phyloP scores from a whole-genome alignment of 2,113 vertebrate species.

The Equus przewalskii region DNA sequence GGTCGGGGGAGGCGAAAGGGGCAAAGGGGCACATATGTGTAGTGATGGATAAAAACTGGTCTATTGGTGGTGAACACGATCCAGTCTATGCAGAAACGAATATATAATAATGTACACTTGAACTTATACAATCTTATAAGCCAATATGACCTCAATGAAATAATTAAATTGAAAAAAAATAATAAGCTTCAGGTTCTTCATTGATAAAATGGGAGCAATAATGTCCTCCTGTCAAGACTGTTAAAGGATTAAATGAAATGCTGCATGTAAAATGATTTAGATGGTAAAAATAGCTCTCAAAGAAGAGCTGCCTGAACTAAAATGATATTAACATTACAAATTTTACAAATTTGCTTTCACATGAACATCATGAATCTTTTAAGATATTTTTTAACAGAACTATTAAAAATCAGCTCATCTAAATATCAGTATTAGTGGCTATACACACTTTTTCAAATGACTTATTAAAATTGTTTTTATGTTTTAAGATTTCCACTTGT shows the following conservation, averaged over 20 bases:
- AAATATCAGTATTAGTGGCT: not conserved
- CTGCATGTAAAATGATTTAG: slow-evolving; percentile 1
- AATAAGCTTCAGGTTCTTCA: not conserved
- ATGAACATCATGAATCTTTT: not conserved
- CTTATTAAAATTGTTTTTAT: not conserved
- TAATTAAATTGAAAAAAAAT: no score
- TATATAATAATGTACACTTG: no score
- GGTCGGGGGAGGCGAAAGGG: no score
- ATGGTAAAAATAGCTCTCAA: slow-evolving; percentile 11
- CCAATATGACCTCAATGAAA: no score
- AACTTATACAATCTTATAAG: no score
- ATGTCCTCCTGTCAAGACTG: not conserved
- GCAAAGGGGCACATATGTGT: no score
- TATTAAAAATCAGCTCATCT: not conserved
- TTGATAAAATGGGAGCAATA: not conserved
- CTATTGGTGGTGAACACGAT: no score
- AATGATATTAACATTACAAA: not conserved
- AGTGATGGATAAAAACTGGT: no score
- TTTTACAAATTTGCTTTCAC: slow-evolving; percentile 1
- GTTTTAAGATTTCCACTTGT: not conserved
- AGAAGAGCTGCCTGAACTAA: slow-evolving; percentile 7
- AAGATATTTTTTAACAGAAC: not conserved
- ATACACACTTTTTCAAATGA: not conserved
- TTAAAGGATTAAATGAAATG: not conserved
- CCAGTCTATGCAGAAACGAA: no score